Percentiles rank a stretch among this genome's conserved stretches.
Evolutionary conservation across 2,113 vertebrate species (phyloP).

Genomic region (Cisticola juncidis): DNA sequence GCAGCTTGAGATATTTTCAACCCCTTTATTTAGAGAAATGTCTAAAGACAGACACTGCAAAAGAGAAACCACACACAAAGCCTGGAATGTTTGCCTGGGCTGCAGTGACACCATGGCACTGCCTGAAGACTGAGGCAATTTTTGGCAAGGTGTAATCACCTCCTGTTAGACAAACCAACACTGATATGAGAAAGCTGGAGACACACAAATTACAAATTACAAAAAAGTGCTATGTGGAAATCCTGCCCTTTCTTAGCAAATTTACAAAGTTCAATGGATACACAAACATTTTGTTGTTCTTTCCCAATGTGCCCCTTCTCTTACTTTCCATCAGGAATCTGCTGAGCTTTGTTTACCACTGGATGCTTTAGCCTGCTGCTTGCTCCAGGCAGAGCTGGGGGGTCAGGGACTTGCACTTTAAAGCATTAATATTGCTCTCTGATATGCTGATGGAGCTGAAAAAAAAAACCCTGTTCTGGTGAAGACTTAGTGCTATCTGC

Average conservation of each 20-base stretch:
- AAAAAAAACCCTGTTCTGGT: not conserved
- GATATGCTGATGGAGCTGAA: not conserved
- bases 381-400: not conserved
- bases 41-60: not conserved
- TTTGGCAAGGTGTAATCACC: not conserved
- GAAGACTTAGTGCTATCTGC: not conserved
- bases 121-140: not conserved
- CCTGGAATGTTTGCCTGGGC: not conserved
- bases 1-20: not conserved
- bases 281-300: not conserved
- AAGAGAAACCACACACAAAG: not conserved
- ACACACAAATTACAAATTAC: not conserved
- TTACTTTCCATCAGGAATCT: not conserved
- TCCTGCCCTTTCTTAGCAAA: not conserved
- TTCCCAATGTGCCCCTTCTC: not conserved
- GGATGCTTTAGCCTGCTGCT: not conserved
- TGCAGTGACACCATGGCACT: not conserved
- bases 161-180: not conserved
- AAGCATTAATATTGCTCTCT: conserved; percentile 18
- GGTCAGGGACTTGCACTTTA: not conserved
- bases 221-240: not conserved
- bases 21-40: not conserved
- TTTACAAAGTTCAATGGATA: not conserved
- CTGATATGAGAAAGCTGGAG: not conserved
- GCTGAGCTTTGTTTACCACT: not conserved